These are phyloP conservation scores for Centruroides sculpturatus DNA, from an alignment of 1,140 invertebrate genomes.

Conservation along the genomic window DNA sequence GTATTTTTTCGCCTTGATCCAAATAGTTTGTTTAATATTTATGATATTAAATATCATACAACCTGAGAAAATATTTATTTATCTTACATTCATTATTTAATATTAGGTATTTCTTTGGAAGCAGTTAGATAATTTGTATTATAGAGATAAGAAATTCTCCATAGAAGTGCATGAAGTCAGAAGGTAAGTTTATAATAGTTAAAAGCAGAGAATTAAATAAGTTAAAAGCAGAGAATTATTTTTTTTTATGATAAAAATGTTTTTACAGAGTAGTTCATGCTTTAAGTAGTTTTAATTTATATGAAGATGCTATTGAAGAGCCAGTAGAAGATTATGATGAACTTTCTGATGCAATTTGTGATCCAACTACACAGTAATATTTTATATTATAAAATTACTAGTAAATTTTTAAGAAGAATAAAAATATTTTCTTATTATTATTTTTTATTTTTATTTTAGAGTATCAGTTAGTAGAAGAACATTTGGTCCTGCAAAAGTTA, in stretches of 20 bases:
- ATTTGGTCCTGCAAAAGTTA: slow-evolving; percentile 39
- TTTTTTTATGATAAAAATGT: neutral
- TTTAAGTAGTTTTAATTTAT: slow-evolving; percentile 39
- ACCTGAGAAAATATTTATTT: too few relatives aligned
- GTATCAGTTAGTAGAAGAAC: slow-evolving; percentile 38
- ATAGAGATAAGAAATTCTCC: slow-evolving; percentile 42
- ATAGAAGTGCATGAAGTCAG: slow-evolving; percentile 44
- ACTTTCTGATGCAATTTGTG: slow-evolving; percentile 36
- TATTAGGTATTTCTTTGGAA: slow-evolving; percentile 37
- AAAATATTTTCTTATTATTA: neutral
- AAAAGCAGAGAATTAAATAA: too few relatives aligned
- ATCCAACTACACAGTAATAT: slow-evolving; percentile 40
- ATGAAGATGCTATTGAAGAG: slow-evolving; percentile 38
- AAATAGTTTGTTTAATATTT: too few relatives aligned
- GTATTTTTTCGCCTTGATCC: too few relatives aligned
- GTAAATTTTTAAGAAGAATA: neutral
- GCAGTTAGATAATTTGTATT: slow-evolving; percentile 42
- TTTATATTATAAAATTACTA: neutral
- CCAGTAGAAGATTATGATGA: slow-evolving; percentile 32
- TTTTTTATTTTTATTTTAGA: slow-evolving; percentile 22
- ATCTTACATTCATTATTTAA: neutral
- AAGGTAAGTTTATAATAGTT: slow-evolving; percentile 28
- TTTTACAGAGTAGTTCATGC: slow-evolving; percentile 35
- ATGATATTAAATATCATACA: too few relatives aligned
- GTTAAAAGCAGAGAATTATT: too few relatives aligned